Evolutionary conservation across 1,140 invertebrate genomes (phyloP), one percentile per base, ranked within the genome.

Genomic region (Conus betulinus): DNA sequence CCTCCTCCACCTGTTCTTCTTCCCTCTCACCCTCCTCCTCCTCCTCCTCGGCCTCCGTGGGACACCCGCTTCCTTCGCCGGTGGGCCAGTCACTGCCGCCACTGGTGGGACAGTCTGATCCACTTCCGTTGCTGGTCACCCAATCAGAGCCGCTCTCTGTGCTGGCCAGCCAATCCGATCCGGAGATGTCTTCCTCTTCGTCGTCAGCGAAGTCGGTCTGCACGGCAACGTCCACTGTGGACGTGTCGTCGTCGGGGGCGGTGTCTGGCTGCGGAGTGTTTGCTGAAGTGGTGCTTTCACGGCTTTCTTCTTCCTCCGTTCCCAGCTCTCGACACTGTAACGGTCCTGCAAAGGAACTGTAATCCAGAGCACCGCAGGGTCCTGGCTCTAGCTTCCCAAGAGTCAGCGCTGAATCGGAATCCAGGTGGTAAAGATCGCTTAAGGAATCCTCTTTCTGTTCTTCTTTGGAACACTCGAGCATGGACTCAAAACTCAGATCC

Each of bases 401-500:
- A 4, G 53, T 55, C 51, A 53, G 27, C 3, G 27, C 39, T 15
- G 13, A 15, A 15, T 81, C 79, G 3, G 51, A 13, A 81, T 81
- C 79, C 3, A 81, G 27, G 79, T 81, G 53, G 79, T 20, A 53
- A 13, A 81, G 79, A 23, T 52, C 79, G 8, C 52, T 23, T 51
- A 81, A 23, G 3, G 79, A 81, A 39, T 51, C 39, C 10, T 23
- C 13, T 17, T 53, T 81, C 10, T 81, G 13, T 39, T 39, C 76
- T 39, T 78, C 27, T 20, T 39, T 51, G 27, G 79, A 53, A 13
- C 3, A 6, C 55, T 63, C 15, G 4, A 51, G 17, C 27, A 82
- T 81, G 76, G 79, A 51, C 20, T 91, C 91, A 17, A 93, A 79
- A 52, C 89, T 67, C 25, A 76, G 63, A 17, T 92, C 91, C n/a